Evolutionary conservation across 2,797 vertebrate genomes (phyloP).

Genomic region (Macrochelys suwanniensis): DNA sequence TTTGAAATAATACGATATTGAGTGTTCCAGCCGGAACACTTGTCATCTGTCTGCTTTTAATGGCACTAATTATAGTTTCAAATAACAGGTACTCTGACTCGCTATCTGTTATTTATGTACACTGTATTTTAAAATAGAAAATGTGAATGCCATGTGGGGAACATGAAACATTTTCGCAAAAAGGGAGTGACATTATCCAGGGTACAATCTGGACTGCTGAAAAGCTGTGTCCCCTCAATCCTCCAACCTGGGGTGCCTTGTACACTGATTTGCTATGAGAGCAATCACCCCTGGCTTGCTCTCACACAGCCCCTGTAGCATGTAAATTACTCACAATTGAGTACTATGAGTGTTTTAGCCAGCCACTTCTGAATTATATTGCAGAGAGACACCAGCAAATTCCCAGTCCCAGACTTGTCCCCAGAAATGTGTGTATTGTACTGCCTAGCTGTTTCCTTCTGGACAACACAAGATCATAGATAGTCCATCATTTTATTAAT

Average conservation of each 20-base stretch:
- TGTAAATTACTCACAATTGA: background rate
- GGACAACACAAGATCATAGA: background rate
- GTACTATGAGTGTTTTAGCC: background rate
- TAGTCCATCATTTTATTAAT: background rate
- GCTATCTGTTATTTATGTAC: slow-evolving; percentile 4
- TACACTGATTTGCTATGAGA: background rate
- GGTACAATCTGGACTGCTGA: background rate
- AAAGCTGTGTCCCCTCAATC: background rate
- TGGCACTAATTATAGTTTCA: background rate
- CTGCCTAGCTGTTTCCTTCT: background rate
- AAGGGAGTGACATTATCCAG: background rate
- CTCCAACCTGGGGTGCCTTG: background rate
- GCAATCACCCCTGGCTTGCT: background rate
- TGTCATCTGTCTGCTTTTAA: background rate
- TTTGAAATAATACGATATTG: background rate
- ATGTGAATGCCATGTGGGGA: background rate
- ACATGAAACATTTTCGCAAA: background rate
- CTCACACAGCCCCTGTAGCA: background rate
- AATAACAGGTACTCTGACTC: background rate
- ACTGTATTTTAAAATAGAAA: slow-evolving; percentile 20
- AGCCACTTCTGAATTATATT: background rate
- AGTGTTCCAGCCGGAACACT: background rate
- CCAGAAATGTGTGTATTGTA: background rate
- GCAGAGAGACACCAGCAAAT: background rate
- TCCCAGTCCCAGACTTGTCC: background rate